Evolutionary conservation across 2,797 vertebrate genomes (phyloP).

Genomic region (Agapornis canus): DNA sequence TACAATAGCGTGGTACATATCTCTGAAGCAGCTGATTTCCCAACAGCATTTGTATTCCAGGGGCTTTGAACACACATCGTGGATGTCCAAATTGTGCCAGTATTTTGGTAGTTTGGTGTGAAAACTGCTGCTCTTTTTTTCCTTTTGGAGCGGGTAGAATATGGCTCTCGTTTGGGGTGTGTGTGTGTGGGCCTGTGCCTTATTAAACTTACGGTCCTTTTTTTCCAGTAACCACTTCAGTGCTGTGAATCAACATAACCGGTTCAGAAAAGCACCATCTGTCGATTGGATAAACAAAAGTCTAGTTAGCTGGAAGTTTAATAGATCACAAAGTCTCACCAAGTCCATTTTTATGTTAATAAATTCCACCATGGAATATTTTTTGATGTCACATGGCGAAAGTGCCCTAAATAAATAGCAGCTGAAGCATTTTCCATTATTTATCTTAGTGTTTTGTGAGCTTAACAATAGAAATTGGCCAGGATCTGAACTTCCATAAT

Average conservation of each 20-base stretch:
- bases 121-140: background rate
- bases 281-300: slow-evolving; percentile 72
- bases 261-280: slow-evolving; percentile 76
- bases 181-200: slow-evolving; percentile 35
- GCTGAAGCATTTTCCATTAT: slow-evolving; percentile 45
- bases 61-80: background rate
- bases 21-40: background rate
- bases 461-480: slow-evolving; percentile 24
- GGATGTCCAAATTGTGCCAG: background rate
- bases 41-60: background rate
- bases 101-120: slow-evolving; percentile 20
- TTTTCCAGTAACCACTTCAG: slow-evolving; percentile 61
- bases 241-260: slow-evolving; percentile 45
- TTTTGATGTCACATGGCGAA: slow-evolving; percentile 32
- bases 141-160: slow-evolving; percentile 14
- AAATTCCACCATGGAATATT: slow-evolving; percentile 60
- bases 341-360: slow-evolving; percentile 58
- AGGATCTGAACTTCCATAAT: background rate
- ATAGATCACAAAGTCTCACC: slow-evolving; percentile 59
- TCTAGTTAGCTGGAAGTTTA: slow-evolving; percentile 60
- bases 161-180: background rate
- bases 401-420: slow-evolving; percentile 48
- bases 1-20: background rate
- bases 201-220: slow-evolving; percentile 1
- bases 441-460: slow-evolving; percentile 13